Base-by-base conservation (phyloP, 37 sponge, comb jelly and placozoan species). In the Corticium candelabrum region DNA sequence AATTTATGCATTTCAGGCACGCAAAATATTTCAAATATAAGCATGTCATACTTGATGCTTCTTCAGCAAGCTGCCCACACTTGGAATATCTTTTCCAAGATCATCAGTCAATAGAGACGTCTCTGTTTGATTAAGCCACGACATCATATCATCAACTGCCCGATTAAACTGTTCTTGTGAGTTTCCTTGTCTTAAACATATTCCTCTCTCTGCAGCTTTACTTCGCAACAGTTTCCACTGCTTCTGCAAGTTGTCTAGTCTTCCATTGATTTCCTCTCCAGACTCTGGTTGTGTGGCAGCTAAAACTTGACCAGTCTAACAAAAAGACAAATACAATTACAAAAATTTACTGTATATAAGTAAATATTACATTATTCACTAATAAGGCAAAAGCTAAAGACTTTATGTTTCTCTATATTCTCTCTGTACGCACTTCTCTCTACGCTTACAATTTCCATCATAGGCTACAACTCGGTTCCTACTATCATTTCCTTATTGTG, bases 21-120 rank as follows among this genome's bases (percentile, higher is more conserved):
- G n/a, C n/a, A n/a, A n/a, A n/a, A n/a, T n/a, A n/a, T n/a, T n/a
- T n/a, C n/a, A n/a, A n/a, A n/a, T n/a, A n/a, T n/a, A n/a, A n/a
- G n/a, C 27, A 15, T 36, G n/a, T 74, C 33, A n/a, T 37, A 90
- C 93, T 80, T 91, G 82, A 68, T 96, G 97, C 38, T 88, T 92
- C 79, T 96, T 92, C 34, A 96, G 74, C 31, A 96, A 83, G 80
- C 87, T 83, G 35, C 90, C 81, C 32, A 90, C 97, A 50, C 87
- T 76, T 36, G 93, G 87, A 4, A 93, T 81, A 78, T 93, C 93
- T 38, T 85, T 79, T 0, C 97, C 97, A 1, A 90, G 76, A 37
- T 96, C 93, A 38, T 93, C 97, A 41, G 79, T 82, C 50, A 78
- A 70, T 5, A 96, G 84, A 15, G 85, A 80, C 7, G 89, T 80